Evolutionary conservation across 2,113 vertebrate species (phyloP).

Genomic region (Sylvietta virens): DNA sequence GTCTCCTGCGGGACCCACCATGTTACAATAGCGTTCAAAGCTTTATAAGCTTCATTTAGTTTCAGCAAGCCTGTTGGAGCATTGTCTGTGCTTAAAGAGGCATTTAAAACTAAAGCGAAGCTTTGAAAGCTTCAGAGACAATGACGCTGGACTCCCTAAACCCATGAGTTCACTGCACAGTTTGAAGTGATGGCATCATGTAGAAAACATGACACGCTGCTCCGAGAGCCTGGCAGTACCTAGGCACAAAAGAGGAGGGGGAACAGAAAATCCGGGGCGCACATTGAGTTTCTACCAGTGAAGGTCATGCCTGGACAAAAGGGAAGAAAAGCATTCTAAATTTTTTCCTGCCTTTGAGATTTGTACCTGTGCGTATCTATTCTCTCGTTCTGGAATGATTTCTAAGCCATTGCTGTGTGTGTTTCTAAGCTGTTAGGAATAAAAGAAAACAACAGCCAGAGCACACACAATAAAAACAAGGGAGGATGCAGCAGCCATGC

Average conservation of each 20-base stretch:
- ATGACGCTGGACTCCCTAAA: constrained; percentile 26
- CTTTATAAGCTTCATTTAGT: constrained; percentile 65
- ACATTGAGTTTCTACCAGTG: neutral
- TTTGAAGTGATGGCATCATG: constrained; percentile 43
- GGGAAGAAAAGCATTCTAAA: neutral
- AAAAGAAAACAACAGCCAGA: neutral
- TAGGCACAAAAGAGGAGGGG: neutral
- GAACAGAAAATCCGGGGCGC: neutral
- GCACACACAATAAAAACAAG: neutral
- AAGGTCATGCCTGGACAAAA: neutral
- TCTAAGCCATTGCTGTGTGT: neutral
- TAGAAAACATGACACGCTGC: constrained; percentile 38
- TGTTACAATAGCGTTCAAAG: constrained; percentile 52
- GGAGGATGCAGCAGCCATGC: neutral
- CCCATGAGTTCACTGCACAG: constrained; percentile 13
- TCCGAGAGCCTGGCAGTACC: neutral
- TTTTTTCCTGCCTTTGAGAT: neutral
- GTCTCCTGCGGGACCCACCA: constrained; percentile 41
- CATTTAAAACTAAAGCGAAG: constrained; percentile 56
- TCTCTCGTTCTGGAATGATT: neutral
- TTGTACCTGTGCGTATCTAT: neutral
- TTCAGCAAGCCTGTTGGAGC: constrained; percentile 47
- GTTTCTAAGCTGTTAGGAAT: neutral
- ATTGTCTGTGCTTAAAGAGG: constrained; percentile 62
- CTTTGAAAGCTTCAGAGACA: constrained; percentile 59